A percentile compares a stretch with the other conserved stretches of the same genome.
Evolutionary conservation across 1,140 invertebrate genomes (phyloP).

Genomic region (Octopus sinensis): DNA sequence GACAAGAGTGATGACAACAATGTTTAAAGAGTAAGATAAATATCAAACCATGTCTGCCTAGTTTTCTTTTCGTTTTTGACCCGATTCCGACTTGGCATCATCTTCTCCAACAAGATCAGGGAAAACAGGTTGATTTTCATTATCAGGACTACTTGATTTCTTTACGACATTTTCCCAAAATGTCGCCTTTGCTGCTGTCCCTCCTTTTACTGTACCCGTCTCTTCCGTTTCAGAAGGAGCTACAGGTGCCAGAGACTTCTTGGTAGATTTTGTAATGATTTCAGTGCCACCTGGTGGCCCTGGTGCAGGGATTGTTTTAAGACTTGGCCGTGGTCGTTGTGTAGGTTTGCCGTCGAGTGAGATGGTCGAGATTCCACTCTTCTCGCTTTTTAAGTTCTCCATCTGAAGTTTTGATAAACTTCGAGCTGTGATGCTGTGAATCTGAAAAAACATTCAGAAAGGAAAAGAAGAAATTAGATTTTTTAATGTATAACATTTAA

Average conservation of each 20-base stretch:
- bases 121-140: background rate
- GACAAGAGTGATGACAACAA: no score
- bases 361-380: conserved; percentile 19
- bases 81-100: background rate
- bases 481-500: no score
- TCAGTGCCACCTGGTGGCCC: background rate
- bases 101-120: background rate
- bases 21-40: no score
- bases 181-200: conserved; percentile 42
- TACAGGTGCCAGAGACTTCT: conserved; percentile 8
- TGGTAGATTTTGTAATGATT: conserved; percentile 7
- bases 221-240: conserved; percentile 16
- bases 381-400: conserved; percentile 29
- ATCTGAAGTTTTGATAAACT: conserved; percentile 40
- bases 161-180: conserved; percentile 47
- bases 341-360: conserved; percentile 8
- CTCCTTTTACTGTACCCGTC: conserved; percentile 37
- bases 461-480: no score
- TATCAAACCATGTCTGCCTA: no score
- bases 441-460: conserved; percentile 27
- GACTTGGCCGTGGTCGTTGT: conserved; percentile 13
- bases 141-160: conserved; percentile 20
- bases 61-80: no score
- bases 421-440: conserved; percentile 48
- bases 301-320: conserved; percentile 2